Base-by-base conservation (phyloP, 2,113 vertebrate genomes). In the Carassius auratus region DNA sequence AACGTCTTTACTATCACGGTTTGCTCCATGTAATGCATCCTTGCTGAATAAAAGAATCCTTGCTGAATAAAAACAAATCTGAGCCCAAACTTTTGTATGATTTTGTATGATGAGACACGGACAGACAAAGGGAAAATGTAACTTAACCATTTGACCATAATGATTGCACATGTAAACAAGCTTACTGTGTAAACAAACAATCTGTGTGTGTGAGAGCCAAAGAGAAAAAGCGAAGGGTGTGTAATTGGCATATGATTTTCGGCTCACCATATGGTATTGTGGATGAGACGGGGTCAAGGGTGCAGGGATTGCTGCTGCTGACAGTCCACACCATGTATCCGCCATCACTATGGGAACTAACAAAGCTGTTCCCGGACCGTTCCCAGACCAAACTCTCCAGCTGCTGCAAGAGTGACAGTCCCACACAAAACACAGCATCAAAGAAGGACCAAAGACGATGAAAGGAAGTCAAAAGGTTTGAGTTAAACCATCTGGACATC, bases 331-430 rank as follows among this genome's bases (percentile, higher is more conserved):
- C 90, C 8, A 96, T 95, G 59, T 99, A 99, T 5, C 97, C 95
- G 0, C 98, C 98, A 0, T 99, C 97, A 0, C 96, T 99, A 93
- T 99, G 98, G 0, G 98, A 99, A 92, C 97, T 98, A 90, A 97
- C 93, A 15, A 99, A 94, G 12, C 93, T 95, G 90, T 89, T 91
- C 64, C 96, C 96, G 0, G 95, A 94, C 45, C 95, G 95, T 86
- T 97, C 97, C 97, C 97, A 99, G 68, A 96, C 96, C 84, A 99
- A 91, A 86, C 96, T 97, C 94, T 99, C 98, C 93, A 99, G 92
- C 89, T 99, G 97, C 98, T 99, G 92, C 3, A 3, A 83, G 57
- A 71, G 7, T 15, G 19, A 52, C 36, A n/a, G 19, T 76, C 74
- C 87, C 75, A 89, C 45, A 87, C 79, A 83, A 59, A 17, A 50